Percentiles rank a stretch among this genome's conserved stretches.
Conservation (phyloP, 2,888 invertebrate genomes). For the Disparrhopalites patrizii region DNA sequence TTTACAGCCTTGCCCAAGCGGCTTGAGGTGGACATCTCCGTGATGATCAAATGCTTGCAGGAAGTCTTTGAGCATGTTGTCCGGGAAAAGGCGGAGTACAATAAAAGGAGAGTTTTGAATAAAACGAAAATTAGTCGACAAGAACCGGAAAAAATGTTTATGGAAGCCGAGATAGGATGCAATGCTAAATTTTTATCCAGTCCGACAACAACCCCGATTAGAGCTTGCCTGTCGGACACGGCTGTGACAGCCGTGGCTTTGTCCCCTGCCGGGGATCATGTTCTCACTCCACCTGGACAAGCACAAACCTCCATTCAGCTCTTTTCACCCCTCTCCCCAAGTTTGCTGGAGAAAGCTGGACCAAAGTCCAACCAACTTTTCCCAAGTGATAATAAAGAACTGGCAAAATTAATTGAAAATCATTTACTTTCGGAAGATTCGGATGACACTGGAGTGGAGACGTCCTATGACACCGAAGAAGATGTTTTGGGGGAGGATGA, state of each 20-base stretch:
- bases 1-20: conserved; percentile 16
- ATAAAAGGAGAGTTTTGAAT: too few relatives aligned
- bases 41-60: conserved; percentile 18
- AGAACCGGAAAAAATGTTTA: background rate
- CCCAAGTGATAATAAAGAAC: background rate
- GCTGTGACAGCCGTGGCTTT: background rate
- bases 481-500: background rate
- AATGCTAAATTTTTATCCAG: background rate
- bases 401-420: too few relatives aligned
- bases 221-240: background rate
- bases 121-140: background rate
- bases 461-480: background rate
- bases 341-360: background rate
- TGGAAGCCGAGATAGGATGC: background rate
- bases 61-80: conserved; percentile 13
- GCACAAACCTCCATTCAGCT: background rate
- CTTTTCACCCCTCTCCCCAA: background rate
- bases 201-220: background rate
- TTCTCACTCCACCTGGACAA: background rate
- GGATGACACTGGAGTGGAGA: background rate
- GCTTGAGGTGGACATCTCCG: conserved; percentile 15
- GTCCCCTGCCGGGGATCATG: background rate
- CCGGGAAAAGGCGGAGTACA: background rate
- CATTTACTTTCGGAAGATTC: too few relatives aligned
- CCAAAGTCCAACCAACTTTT: background rate